Percentiles rank a stretch among this genome's conserved stretches.
phyloP scores from a whole-genome alignment of 1,140 invertebrate species.

The Coptotermes formosanus region DNA sequence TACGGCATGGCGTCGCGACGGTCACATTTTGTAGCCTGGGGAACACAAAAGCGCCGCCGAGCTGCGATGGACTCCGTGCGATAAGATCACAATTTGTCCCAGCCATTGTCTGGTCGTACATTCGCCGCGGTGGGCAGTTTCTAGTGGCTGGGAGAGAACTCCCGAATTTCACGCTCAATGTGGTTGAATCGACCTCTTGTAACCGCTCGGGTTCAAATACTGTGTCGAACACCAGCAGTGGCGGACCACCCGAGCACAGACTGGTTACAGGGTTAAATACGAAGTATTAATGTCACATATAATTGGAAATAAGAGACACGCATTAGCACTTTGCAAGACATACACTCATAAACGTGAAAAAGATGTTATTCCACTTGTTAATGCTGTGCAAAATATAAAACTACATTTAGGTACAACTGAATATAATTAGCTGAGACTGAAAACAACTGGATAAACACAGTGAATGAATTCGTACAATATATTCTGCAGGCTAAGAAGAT shows the following conservation, averaged over 20 bases:
- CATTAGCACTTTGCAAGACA: too few species aligned
- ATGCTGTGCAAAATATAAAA: too few species aligned
- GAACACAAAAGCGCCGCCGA: not conserved
- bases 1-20: not conserved
- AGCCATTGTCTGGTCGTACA: not conserved
- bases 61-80: not conserved
- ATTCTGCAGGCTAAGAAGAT: too few species aligned
- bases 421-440: too few species aligned
- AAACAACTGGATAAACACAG: too few species aligned
- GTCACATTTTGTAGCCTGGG: not conserved
- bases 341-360: too few species aligned
- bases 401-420: too few species aligned
- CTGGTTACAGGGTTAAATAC: too few species aligned
- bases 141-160: not conserved
- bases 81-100: not conserved
- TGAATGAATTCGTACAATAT: too few species aligned
- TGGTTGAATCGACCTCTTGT: not conserved
- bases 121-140: not conserved
- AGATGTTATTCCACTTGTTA: too few species aligned
- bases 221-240: not conserved
- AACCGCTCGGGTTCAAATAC: not conserved
- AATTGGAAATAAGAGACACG: too few species aligned
- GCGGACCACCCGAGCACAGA: not conserved
- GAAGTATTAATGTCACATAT: too few species aligned
- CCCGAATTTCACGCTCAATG: constrained; percentile 5